Evolutionary conservation across 1,140 invertebrate species (phyloP), one percentile per base, ranked within the genome.

Genomic region (Pristionchus pacificus): DNA sequence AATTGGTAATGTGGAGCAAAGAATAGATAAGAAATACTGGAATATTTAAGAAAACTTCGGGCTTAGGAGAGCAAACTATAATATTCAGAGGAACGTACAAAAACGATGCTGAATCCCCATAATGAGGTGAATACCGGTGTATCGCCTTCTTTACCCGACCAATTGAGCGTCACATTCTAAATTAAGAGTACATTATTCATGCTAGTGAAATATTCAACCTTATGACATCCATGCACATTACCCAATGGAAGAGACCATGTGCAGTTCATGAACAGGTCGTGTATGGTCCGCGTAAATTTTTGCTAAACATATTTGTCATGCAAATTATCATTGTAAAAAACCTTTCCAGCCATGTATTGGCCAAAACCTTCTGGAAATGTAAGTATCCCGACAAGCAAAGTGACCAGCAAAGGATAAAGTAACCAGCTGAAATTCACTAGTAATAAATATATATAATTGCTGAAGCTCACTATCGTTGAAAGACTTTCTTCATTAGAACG

Each of bases 1-100:
- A 28, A 97, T 92, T 0, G 94, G 94, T 38, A 98, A 89, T 0
- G 96, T 98, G 49, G 93, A 96, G 57, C 93, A 91, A 72, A 98
- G 88, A 75, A 97, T 93, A 14, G 91, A 92, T 77, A 95, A 91
- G 77, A 93, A 87, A 85, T 95, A 97, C 93, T 97, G 86, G 59
- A 77, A 77, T 60, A 60, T 13, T 58, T n/a, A n/a, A n/a, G n/a
- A n/a, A n/a, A n/a, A n/a, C n/a, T n/a, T n/a, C n/a, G n/a, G n/a
- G n/a, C n/a, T n/a, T n/a, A n/a, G n/a, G n/a, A n/a, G n/a, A n/a
- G n/a, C n/a, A n/a, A n/a, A n/a, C n/a, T n/a, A n/a, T n/a, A n/a
- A n/a, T n/a, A n/a, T n/a, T n/a, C n/a, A n/a, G n/a, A n/a, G n/a
- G 38, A 6, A 88, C 89, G 90, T 87, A 97, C 94, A 77, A 92